Evolutionary conservation across 2,888 invertebrate genomes (phyloP).

Genomic region (Archips xylosteana): DNA sequence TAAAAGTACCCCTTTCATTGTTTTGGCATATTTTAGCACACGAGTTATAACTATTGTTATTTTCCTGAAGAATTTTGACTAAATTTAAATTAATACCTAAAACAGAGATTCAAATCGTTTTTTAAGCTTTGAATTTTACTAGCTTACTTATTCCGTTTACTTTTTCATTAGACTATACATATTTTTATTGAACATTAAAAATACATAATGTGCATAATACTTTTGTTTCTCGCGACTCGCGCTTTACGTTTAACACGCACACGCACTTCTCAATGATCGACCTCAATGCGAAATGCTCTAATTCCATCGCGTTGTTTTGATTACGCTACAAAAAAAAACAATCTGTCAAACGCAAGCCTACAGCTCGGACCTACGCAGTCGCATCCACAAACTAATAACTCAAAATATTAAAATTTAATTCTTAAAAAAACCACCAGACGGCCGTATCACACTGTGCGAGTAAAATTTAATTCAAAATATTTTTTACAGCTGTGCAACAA

Average conservation of each 20-base stretch:
- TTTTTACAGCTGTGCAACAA: conserved; percentile 3
- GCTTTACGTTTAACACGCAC: conserved; percentile 9
- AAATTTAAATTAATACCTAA: too few relatives aligned
- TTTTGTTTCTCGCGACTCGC: not conserved
- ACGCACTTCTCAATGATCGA: conserved; percentile 18
- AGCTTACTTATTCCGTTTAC: too few relatives aligned
- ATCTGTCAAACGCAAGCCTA: conserved; percentile 19
- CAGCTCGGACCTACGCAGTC: conserved; percentile 16
- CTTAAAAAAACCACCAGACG: conserved; percentile 15
- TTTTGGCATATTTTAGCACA: too few relatives aligned
- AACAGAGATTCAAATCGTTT: too few relatives aligned
- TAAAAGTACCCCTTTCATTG: too few relatives aligned
- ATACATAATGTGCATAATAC: too few relatives aligned
- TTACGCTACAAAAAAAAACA: conserved; percentile 11
- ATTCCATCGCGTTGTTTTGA: conserved; percentile 12
- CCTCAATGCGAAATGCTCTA: conserved; percentile 22
- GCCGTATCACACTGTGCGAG: conserved; percentile 10
- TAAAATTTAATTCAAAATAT: not conserved
- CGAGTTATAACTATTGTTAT: too few relatives aligned
- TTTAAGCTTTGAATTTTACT: too few relatives aligned
- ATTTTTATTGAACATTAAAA: too few relatives aligned
- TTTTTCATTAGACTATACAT: not conserved
- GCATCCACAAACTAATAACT: conserved; percentile 22
- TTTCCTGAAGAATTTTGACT: too few relatives aligned
- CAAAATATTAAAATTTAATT: conserved; percentile 33